These are phyloP conservation scores for Pseudochirops cupreus DNA, from an alignment of 2,797 vertebrate genomes.

Conservation along the genomic window DNA sequence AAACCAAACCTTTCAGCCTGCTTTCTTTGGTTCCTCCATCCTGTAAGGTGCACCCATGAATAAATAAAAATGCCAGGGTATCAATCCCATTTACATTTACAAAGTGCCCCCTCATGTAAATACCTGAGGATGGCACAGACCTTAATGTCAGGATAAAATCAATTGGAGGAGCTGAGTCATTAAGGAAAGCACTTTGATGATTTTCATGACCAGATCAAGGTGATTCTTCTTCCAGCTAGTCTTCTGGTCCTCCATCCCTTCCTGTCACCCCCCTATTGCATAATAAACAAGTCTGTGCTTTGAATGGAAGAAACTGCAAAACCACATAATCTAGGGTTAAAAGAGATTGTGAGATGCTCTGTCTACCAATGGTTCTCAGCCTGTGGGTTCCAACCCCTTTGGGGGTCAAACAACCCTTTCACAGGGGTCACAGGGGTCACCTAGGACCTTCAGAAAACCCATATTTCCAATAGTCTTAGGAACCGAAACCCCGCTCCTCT, in stretches of 20 bases:
- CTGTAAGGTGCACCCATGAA: slow-evolving; percentile 62
- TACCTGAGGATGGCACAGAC: slow-evolving; percentile 65
- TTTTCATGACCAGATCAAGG: slow-evolving; percentile 56
- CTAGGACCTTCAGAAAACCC: too few species aligned
- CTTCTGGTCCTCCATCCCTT: background rate
- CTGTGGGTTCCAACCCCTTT: too few species aligned
- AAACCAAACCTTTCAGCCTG: slow-evolving; percentile 76
- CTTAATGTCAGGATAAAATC: slow-evolving; percentile 74
- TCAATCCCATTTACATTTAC: slow-evolving; percentile 78
- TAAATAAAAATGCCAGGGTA: slow-evolving; percentile 81
- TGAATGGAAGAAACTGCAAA: background rate
- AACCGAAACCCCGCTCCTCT: too few species aligned
- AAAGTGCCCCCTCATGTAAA: slow-evolving; percentile 76
- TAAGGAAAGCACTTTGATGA: slow-evolving; percentile 64
- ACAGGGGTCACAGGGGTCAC: too few species aligned
- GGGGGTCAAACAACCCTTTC: too few species aligned
- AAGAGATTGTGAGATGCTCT: background rate
- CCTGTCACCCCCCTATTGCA: background rate
- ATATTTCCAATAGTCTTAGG: too few species aligned
- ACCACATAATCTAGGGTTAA: too few species aligned
- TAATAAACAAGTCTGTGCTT: background rate
- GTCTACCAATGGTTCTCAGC: too few species aligned
- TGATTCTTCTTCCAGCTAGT: slow-evolving; percentile 25
- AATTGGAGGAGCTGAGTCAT: slow-evolving; percentile 58
- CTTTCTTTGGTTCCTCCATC: slow-evolving; percentile 67